Evolutionary conservation across 2,888 invertebrate species (phyloP), one percentile per base, ranked within the genome.

Genomic region (Lymantria monacha): DNA sequence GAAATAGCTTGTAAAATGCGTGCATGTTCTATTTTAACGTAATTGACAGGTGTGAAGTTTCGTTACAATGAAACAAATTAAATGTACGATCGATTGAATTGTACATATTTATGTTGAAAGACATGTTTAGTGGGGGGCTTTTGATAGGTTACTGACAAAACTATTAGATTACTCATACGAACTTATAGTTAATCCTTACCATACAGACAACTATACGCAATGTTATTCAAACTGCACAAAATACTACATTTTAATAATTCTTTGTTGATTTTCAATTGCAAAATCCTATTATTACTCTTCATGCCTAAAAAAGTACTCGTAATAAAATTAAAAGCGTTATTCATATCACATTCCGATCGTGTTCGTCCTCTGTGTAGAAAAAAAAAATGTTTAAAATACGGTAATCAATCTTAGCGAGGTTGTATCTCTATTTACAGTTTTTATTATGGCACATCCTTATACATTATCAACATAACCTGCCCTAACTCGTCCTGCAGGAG

Each of bases 31-130:
- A 56, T 66, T 65, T 48, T 43, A 52, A 50, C 36, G 22, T 61
- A 65, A 65, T 67, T 63, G 64, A 55, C 50, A 63, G 61, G 67
- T 65, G 67, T 56, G 56, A 63, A 65, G 54, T 51, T 56, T 13
- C 12, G 33, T 10, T 43, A 49, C 46, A 49, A 49, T 33, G 43
- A 37, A 37, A 49, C 43, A 44, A 49, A 49, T 49, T 45, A 48
- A 15, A 41, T 46, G 53, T 46, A 30, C 42, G 12, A 31, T 49
- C 12, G 15, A 46, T 31, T 48, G 22, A 14, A 46, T 45, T 33
- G 30, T 30, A 42, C 31, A 40, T 33, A 33, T 42, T 53, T 46
- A 46, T 15, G 30, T 31, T 31, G 12, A 51, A 41, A 41, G 31
- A 13, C 13, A 31, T 12, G 10, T 31, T 44, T 13, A 44, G 12